Base-by-base conservation (phyloP, 2,113 vertebrate genomes). In the Pipa parva region DNA sequence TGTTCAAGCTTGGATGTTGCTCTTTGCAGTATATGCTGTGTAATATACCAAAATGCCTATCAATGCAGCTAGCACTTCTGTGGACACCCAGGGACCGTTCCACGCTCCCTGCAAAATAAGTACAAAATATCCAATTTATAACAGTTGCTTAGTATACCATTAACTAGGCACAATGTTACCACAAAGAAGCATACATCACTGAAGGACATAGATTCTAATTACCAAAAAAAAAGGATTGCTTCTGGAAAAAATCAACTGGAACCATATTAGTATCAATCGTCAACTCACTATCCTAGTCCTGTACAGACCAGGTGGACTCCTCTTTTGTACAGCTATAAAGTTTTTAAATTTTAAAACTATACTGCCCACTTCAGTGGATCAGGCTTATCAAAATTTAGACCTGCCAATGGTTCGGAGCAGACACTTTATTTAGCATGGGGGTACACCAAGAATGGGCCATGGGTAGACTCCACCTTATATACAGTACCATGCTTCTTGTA, bases 81-180 rank as follows among this genome's bases (percentile, higher is more conserved):
- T 95, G 7, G 93, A 90, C 49, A 97, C 92, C 93, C 92, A 95
- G 1, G 93, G 93, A 28, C 93, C 94, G 0, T 52, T 95, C 93
- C 92, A 95, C 0, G 87, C 89, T 39, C 93, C 93, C 93, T 95
- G 79, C 2, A 66, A 66, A 15, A 37, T 4, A 25, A 10, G n/a
- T n/a, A n/a, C n/a, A n/a, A n/a, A n/a, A n/a, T n/a, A n/a, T n/a
- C n/a, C n/a, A n/a, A n/a, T n/a, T n/a, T n/a, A n/a, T n/a, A n/a
- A n/a, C n/a, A n/a, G n/a, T n/a, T n/a, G n/a, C n/a, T n/a, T n/a
- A n/a, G n/a, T n/a, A n/a, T n/a, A n/a, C n/a, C n/a, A n/a, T n/a
- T n/a, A n/a, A n/a, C n/a, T n/a, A n/a, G n/a, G n/a, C n/a, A n/a
- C n/a, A n/a, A n/a, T n/a, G n/a, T n/a, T n/a, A n/a, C n/a, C n/a